A percentile compares a stretch with the other conserved stretches of the same genome.
Evolutionary conservation across 2,113 vertebrate species (phyloP).

Genomic region (Calidris pugnax): DNA sequence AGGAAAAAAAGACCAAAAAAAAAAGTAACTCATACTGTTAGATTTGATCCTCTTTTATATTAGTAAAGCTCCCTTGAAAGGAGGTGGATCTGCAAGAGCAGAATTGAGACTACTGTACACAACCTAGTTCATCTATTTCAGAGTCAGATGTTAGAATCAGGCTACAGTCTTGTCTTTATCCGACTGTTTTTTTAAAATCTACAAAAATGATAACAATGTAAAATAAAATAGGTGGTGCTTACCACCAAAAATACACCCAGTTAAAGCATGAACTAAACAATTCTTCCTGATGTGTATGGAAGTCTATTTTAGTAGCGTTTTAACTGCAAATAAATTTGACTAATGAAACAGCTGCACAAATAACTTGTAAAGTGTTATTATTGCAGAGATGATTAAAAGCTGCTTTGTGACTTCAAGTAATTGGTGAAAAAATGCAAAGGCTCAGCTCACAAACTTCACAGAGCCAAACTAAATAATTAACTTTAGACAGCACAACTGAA

Average conservation of each 20-base stretch:
- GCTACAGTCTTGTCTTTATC: neutral
- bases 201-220: neutral
- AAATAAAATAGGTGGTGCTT: neutral
- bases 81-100: neutral
- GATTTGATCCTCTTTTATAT: neutral
- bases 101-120: neutral
- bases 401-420: constrained; percentile 22
- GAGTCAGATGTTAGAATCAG: neutral
- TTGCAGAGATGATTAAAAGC: constrained; percentile 56
- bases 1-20: too few relatives aligned
- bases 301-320: neutral
- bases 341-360: constrained; percentile 66
- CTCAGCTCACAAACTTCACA: neutral
- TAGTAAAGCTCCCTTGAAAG: neutral
- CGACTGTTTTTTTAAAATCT: neutral
- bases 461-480: constrained; percentile 64
- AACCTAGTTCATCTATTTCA: neutral
- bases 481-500: constrained; percentile 11
- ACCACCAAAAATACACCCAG: neutral
- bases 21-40: neutral
- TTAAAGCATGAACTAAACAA: neutral
- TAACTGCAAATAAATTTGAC: constrained; percentile 45
- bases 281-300: neutral
- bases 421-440: constrained; percentile 30
- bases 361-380: constrained; percentile 40